These are phyloP conservation scores for Tachyglossus aculeatus DNA, from an alignment of 2,797 vertebrate genomes.

Conservation along the genomic window DNA sequence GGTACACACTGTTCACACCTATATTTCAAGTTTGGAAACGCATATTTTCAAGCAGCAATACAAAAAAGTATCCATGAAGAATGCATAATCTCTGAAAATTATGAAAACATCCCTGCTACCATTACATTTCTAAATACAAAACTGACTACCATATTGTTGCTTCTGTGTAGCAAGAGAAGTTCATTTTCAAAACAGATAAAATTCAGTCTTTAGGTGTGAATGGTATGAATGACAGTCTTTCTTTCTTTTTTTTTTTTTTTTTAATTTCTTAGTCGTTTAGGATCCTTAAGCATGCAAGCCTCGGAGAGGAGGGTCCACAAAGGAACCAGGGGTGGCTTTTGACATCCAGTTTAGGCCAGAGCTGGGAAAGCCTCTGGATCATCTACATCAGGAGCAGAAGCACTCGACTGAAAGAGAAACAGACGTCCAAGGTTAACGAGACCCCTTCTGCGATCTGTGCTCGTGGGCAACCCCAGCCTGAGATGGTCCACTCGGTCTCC, in stretches of 20 bases:
- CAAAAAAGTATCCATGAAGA: conserved; percentile 93
- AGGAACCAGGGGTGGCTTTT: conserved; percentile 84
- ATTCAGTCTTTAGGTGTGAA: conserved; percentile 96
- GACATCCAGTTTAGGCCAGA: conserved; percentile 88
- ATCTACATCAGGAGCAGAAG: conserved; percentile 96
- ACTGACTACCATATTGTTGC: conserved; percentile 98
- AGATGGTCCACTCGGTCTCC: too few species aligned
- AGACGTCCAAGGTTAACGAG: conserved; percentile 23
- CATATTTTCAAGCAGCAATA: conserved; percentile 98
- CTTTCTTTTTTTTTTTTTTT: conserved; percentile 78
- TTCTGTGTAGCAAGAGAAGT: conserved; percentile 99
- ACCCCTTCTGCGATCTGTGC: background rate
- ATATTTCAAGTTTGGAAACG: conserved; percentile 94
- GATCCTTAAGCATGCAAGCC: conserved; percentile 99
- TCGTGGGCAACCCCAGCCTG: too few species aligned
- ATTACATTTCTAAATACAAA: conserved; percentile 98
- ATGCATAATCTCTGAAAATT: conserved; percentile 98
- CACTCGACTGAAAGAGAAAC: conserved; percentile 83
- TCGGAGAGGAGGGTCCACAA: conserved; percentile 88
- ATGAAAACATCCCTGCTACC: conserved; percentile 99
- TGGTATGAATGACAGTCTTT: conserved; percentile 95
- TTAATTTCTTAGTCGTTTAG: conserved; percentile 87
- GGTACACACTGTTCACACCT: conserved; percentile 90
- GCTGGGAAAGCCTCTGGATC: conserved; percentile 99
- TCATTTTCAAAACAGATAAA: conserved; percentile 95